A percentile compares a stretch with the other conserved stretches of the same genome.
These are phyloP conservation scores for mouse (Mus musculus) DNA, from an alignment of 2,113 vertebrate genomes.

Conservation along the genomic window GRCm39 chr1:81838001-81838500, in stretches of 20 bases:
- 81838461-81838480: background rate
- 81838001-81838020: background rate
- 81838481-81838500: background rate
- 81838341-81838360: background rate
- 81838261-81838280: background rate
- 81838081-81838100: background rate
- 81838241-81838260: background rate
- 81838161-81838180: background rate
- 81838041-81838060: background rate
- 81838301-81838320: background rate
- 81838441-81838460: background rate
- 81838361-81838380: background rate
- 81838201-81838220: background rate
- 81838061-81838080: background rate
- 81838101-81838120: background rate
- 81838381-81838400: background rate
- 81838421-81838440: background rate
- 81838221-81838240: background rate
- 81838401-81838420: accelerated
- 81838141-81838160: background rate
- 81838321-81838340: background rate
- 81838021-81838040: background rate
- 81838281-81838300: background rate
- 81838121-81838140: background rate
- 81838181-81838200: background rate